Conservation (phyloP, 2,797 vertebrate genomes). For the Parauchenoglanis ngamensis region DNA sequence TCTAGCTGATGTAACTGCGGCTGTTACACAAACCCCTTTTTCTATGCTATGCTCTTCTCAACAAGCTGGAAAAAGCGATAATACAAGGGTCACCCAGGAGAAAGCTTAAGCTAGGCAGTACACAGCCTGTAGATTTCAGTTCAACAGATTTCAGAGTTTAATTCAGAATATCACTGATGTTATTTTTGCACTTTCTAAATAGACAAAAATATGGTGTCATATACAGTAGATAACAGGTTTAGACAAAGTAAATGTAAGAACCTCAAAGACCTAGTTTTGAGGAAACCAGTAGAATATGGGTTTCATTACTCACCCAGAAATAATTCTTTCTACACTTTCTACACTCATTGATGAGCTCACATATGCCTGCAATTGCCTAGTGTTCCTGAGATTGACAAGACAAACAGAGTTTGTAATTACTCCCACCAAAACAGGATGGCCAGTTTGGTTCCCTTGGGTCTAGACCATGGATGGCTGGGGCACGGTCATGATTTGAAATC, state of each 20-base stretch:
- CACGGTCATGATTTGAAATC: neutral
- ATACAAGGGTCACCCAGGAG: neutral
- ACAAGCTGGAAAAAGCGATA: neutral
- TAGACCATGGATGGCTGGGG: neutral
- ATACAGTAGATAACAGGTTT: too few relatives aligned
- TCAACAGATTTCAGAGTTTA: neutral
- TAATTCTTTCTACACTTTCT: neutral
- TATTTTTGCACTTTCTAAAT: neutral
- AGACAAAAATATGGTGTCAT: neutral
- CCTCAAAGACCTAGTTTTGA: neutral
- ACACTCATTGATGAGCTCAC: neutral
- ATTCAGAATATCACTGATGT: neutral
- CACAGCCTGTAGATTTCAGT: too few relatives aligned
- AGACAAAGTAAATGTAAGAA: neutral
- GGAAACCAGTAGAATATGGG: neutral
- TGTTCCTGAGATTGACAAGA: neutral
- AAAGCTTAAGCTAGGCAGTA: neutral
- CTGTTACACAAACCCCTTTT: neutral
- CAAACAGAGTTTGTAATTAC: neutral
- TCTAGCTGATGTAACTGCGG: neutral
- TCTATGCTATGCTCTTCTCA: neutral
- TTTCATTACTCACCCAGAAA: neutral
- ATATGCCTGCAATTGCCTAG: neutral
- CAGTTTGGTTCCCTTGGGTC: neutral
- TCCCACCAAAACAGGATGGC: neutral